Evolutionary conservation across 2,888 invertebrate species (phyloP), one percentile per base, ranked within the genome.

Genomic region (Mellilla xanthometata): DNA sequence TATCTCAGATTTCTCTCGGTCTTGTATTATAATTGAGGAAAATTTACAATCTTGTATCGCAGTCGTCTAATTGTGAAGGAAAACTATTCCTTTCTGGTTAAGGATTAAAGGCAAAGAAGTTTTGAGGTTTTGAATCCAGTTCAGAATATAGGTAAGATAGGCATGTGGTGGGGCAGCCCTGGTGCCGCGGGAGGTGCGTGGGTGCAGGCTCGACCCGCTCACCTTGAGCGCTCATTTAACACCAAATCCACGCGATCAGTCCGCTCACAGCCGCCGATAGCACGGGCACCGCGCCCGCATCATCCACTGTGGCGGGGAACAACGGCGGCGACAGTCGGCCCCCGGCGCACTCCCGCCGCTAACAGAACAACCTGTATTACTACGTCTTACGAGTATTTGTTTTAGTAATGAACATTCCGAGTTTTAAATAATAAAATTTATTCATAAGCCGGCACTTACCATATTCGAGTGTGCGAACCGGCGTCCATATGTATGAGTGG

Each of bases 341-440:
- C 13, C 39, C 41, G 41, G 26, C 3, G 15, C 15, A 19, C 15
- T 19, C 15, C 39, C 39, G n/a, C n/a, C n/a, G n/a, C 41, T 52
- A 68, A 68, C 58, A 45, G 72, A 68, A 81, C 87, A 88, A 64
- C 87, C 88, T 89, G 85, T 87, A 79, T 73, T 85, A 87, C 88
- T 87, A 87, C 83, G 81, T 62, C 70, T 69, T 80, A 84, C 86
- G 83, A 80, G 80, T 88, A 87, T 89, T 89, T 88, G 88, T 89
- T 89, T 89, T 89, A 88, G 89, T 89, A 89, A 89, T 88, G 86
- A 88, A 89, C 88, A 84, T 86, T 81, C 84, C 77, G 78, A 82
- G 83, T 88, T 87, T 89, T 86, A 88, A 88, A 87, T 87, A 87
- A 87, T 86, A 88, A 87, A 88, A 86, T 87, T 75, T 87, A 89